These are phyloP conservation scores for Drosophila paulistorum DNA, from an alignment of 1,140 invertebrate genomes.

Conservation along the genomic window DNA sequence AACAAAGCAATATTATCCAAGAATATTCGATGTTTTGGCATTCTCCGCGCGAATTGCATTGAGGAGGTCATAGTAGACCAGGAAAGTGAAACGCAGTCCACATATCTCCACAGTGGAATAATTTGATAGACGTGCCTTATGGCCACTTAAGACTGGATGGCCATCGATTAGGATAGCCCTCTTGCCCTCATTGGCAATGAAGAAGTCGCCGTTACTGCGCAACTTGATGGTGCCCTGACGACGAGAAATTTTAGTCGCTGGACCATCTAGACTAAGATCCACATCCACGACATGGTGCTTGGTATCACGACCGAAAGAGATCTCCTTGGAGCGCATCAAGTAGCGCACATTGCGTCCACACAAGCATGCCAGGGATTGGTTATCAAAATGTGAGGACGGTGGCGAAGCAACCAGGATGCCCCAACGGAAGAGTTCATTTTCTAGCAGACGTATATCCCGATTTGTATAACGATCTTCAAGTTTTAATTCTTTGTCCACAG, in stretches of 20 bases:
- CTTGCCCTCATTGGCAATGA: slow-evolving; percentile 97
- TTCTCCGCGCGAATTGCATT: slow-evolving; percentile 92
- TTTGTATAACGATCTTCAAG: slow-evolving; percentile 86
- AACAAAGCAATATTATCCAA: slow-evolving; percentile 53
- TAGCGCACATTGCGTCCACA: slow-evolving; percentile 95
- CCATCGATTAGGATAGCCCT: slow-evolving; percentile 97
- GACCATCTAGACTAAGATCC: slow-evolving; percentile 96
- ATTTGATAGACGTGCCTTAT: slow-evolving; percentile 94
- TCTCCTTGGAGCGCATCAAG: slow-evolving; percentile 97
- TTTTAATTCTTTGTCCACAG: slow-evolving; percentile 86
- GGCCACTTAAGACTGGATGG: slow-evolving; percentile 92
- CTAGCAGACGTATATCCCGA: slow-evolving; percentile 93
- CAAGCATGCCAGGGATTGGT: slow-evolving; percentile 96
- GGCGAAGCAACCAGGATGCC: slow-evolving; percentile 94
- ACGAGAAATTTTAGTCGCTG: slow-evolving; percentile 92
- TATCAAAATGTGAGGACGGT: slow-evolving; percentile 92
- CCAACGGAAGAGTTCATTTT: slow-evolving; percentile 95
- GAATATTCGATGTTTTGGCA: slow-evolving; percentile 86
- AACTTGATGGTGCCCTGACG: slow-evolving; percentile 95
- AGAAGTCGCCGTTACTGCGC: slow-evolving; percentile 96
- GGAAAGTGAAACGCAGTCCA: slow-evolving; percentile 94
- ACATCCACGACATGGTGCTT: slow-evolving; percentile 96
- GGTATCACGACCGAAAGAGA: slow-evolving; percentile 95
- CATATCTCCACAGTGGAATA: slow-evolving; percentile 98
- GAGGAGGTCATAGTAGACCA: slow-evolving; percentile 96